Conservation (phyloP, 2,113 vertebrate genomes). For the Sminthopsis crassicaudata region DNA sequence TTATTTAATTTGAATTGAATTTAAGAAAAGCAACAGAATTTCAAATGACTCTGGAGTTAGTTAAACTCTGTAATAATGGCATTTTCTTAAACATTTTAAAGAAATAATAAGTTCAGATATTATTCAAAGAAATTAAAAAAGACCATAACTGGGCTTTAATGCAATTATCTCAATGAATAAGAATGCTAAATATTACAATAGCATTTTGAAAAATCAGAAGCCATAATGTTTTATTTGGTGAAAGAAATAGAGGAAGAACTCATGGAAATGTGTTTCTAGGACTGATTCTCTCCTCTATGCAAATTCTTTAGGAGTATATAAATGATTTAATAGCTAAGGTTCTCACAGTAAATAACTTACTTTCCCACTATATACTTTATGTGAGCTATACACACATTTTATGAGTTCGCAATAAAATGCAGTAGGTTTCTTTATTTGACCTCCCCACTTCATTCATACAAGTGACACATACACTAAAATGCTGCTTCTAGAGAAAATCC, state of each 20-base stretch:
- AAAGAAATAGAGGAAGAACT: not conserved
- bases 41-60: not conserved
- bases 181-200: constrained; percentile 24
- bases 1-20: not conserved
- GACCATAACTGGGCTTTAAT: constrained; percentile 40
- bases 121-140: constrained; percentile 40
- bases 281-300: not conserved
- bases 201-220: constrained; percentile 34
- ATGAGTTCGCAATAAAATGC: constrained; percentile 62
- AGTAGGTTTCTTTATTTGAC: constrained; percentile 68
- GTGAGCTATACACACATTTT: constrained; percentile 59
- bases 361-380: constrained; percentile 63
- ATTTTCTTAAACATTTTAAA: constrained; percentile 14
- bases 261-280: not conserved
- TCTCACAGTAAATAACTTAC: constrained; percentile 70
- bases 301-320: constrained; percentile 58
- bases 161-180: constrained; percentile 43
- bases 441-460: constrained; percentile 52
- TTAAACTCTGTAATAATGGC: constrained; percentile 9
- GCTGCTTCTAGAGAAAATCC: not conserved
- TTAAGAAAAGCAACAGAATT: constrained; percentile 14
- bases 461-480: constrained; percentile 22
- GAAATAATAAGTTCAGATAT: not conserved
- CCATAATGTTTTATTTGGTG: not conserved
- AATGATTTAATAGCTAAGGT: constrained; percentile 54